Evolutionary conservation across 2,888 invertebrate species (phyloP).

Genomic region (Ceriagrion tenellum): DNA sequence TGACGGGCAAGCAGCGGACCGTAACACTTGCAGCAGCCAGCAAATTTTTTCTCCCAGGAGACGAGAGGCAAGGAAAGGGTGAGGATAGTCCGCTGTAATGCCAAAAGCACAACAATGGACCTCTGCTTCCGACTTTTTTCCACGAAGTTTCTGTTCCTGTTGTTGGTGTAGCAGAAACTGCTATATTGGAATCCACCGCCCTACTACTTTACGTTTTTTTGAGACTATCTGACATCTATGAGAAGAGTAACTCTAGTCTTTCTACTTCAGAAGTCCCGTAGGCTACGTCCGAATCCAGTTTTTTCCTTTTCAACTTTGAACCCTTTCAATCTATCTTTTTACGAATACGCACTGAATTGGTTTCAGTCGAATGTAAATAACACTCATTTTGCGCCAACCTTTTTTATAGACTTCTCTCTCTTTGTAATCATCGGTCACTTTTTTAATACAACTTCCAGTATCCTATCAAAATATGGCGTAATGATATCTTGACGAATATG

Average conservation of each 20-base stretch:
- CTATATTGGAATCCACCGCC: background rate
- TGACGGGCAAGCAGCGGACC: background rate
- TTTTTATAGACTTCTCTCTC: too few species aligned
- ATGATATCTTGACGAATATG: too few species aligned
- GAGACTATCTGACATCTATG: background rate
- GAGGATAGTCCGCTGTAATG: background rate
- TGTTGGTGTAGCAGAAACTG: constrained; percentile 14
- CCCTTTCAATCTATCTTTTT: too few species aligned
- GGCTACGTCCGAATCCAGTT: background rate
- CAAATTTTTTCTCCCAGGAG: background rate
- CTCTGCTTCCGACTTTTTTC: background rate
- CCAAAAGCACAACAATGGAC: constrained; percentile 12
- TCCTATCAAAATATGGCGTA: too few species aligned
- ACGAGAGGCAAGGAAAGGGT: background rate
- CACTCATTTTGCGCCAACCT: too few species aligned
- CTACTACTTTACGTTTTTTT: background rate
- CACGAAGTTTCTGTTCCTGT: background rate
- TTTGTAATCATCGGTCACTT: too few species aligned
- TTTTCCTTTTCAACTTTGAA: background rate
- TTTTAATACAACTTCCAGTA: too few species aligned
- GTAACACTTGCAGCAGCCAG: background rate
- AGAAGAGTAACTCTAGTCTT: background rate
- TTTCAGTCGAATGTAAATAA: too few species aligned
- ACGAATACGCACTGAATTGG: too few species aligned
- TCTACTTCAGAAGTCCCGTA: background rate